Percentiles rank a stretch among this genome's conserved stretches.
These are phyloP conservation scores for Sinocyclocheilus anshuiensis DNA, from an alignment of 2,113 vertebrate species.

Conservation along the genomic window DNA sequence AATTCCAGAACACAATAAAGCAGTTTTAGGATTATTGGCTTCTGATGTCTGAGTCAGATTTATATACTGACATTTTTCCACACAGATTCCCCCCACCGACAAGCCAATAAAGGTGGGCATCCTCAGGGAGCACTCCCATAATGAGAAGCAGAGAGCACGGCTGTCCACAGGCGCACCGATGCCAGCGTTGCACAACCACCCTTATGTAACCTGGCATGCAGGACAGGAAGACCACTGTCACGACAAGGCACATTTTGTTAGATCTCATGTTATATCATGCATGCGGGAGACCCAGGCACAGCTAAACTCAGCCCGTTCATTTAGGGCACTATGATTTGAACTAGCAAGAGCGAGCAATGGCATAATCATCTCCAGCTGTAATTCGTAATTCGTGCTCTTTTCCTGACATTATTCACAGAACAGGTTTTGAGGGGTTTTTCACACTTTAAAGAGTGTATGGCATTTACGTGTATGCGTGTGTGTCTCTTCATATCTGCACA, in stretches of 20 bases:
- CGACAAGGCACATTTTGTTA: background rate
- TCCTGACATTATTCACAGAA: background rate
- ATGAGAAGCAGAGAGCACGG: conserved; percentile 47
- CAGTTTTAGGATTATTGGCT: conserved; percentile 23
- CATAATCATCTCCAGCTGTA: conserved; percentile 7
- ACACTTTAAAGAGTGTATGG: background rate
- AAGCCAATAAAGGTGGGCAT: conserved; percentile 35
- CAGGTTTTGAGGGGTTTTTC: background rate
- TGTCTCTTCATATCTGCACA: conserved; percentile 27
- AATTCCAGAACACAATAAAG: conserved; percentile 15
- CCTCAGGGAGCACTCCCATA: conserved; percentile 44
- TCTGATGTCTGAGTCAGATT: conserved; percentile 1
- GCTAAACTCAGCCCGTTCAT: background rate
- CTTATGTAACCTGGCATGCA: conserved; percentile 41
- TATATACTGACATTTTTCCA: background rate
- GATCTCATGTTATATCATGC: conserved; percentile 14
- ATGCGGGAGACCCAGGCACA: conserved; percentile 25
- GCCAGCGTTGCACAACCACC: conserved; percentile 50
- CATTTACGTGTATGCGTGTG: background rate
- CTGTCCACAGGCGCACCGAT: conserved; percentile 19
- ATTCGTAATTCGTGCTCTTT: background rate
- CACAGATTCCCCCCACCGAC: background rate
- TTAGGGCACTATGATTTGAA: background rate
- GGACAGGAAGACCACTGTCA: conserved; percentile 42
- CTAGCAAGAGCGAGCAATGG: background rate